Evolutionary conservation across 2,797 vertebrate genomes (phyloP), one percentile per base, ranked within the genome.

Genomic region (Acrossocheilus wenchowensis): DNA sequence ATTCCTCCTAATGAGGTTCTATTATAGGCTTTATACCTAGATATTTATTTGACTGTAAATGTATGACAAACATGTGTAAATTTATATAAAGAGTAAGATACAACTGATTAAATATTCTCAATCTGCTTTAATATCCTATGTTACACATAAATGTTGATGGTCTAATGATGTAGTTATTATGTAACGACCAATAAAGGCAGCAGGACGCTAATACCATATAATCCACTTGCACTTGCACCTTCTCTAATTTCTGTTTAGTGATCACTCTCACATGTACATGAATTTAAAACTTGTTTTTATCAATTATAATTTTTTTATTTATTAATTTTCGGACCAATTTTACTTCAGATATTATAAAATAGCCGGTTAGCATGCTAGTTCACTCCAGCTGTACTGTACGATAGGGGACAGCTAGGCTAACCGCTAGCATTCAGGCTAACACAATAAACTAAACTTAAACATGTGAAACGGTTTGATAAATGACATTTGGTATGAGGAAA

Each of bases 291-390:
- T 39, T 30, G 9, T 48, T 36, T 50, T 39, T 6, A 15, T 3
- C 5, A 15, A 26, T 62, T 60, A 11, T 62, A 12, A 26, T 62
- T 12, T n/a, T 57, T 57, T n/a, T 11, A n/a, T 60, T 10, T 2
- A n/a, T 60, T n/a, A 26, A 26, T 23, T 39, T 75, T 50, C 30
- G 0, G 0, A 5, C 4, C n/a, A 34, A 34, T 41, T 60, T 82
- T 82, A 43, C n/a, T 45, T 60, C 21, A 82, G 66, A 60, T n/a
- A 64, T 64, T 11, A 10, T 26, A 6, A 50, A 66, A 26, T 17
- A 83, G 26, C 30, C 7, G 57, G 21, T 64, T 85, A 85, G 77
- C 84, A 73, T 80, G 84, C 77, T 85, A 85, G 75, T 54, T 69
- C 30, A 54, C 64, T 78, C 6, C 15, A 39, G 52, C 66, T 73